Conservation (phyloP, 1,140 invertebrate genomes). For the Drosophila nannoptera region DNA sequence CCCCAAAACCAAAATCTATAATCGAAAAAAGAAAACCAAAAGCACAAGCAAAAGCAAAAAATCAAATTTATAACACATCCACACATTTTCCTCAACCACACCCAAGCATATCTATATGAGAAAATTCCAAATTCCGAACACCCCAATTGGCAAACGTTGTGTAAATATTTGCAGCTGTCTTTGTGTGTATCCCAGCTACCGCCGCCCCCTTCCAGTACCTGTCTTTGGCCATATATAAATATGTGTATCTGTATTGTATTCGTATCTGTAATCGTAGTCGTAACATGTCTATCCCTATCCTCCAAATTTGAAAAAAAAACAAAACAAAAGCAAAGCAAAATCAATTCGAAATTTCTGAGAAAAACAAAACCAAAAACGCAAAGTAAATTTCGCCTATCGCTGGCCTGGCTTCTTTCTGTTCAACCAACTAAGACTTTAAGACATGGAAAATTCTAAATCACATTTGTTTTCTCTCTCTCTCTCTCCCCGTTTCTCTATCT, state of each 20-base stretch:
- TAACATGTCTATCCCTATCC: constrained; percentile 61
- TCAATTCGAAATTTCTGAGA: constrained; percentile 43
- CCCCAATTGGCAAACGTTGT: constrained; percentile 31
- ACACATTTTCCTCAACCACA: constrained; percentile 1
- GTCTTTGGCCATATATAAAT: constrained; percentile 22
- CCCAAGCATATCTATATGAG: constrained; percentile 19
- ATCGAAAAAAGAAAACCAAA: background rate
- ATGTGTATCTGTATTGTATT: constrained; percentile 32
- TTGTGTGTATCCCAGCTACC: constrained; percentile 19
- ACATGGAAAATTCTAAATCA: constrained; percentile 63
- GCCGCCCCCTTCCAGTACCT: constrained; percentile 9
- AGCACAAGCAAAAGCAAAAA: no score
- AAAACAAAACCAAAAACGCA: constrained; percentile 44
- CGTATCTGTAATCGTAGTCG: constrained; percentile 55
- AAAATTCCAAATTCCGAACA: constrained; percentile 32
- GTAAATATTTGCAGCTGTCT: constrained; percentile 24
- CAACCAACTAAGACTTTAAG: constrained; percentile 55
- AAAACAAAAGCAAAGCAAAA: constrained; percentile 14
- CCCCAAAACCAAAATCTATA: background rate
- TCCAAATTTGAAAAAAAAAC: constrained; percentile 46
- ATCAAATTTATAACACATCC: constrained; percentile 2
- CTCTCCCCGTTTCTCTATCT: constrained; percentile 57
- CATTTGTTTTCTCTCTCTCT: constrained; percentile 49
- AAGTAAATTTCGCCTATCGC: constrained; percentile 67
- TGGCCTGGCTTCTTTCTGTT: constrained; percentile 73